Evolutionary conservation across 2,888 invertebrate genomes (phyloP), one percentile per base, ranked within the genome.

Genomic region (Ethmia dodecea): DNA sequence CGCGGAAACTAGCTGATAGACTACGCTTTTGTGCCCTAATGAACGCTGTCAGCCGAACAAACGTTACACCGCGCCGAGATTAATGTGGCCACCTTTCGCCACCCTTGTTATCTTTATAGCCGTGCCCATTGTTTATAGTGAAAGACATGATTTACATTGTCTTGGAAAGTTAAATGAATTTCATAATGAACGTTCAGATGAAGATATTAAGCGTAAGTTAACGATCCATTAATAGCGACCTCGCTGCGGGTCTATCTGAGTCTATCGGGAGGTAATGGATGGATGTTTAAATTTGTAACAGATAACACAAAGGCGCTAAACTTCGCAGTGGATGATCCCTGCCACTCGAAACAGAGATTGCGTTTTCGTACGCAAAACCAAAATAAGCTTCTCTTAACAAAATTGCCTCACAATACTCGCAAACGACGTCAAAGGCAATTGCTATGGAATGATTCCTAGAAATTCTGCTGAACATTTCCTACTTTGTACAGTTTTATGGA

Each of bases 11-110:
- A 69, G 57, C 70, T 66, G 76, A 76, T 78, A 76, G 78, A 72
- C 71, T 60, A 57, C 54, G 67, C 80, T 61, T 72, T 80, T 79
- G 78, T 79, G 65, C 53, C 58, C 59, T 78, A 78, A 81, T 81
- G 79, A 79, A 78, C 60, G 64, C 69, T 77, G 79, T 79, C 78
- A 70, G 73, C 61, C 49, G 64, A 68, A 75, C 78, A 72, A 76
- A 73, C 73, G 69, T 60, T 60, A 59, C 55, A 52, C 55, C 56
- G 45, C 51, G 47, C 43, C 35, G 58, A 72, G 68, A 78, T 78
- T 78, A 74, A 78, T 75, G 72, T 64, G 51, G 55, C 58, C 59
- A 65, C 68, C 72, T 70, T 72, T 67, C 64, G 62, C 65, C 66
- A 46, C 46, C 63, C 52, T 65, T 62, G 69, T 66, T 73, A 72